Evolutionary conservation across 2,113 vertebrate genomes (phyloP).

Genomic region (Kryptolebias marmoratus): DNA sequence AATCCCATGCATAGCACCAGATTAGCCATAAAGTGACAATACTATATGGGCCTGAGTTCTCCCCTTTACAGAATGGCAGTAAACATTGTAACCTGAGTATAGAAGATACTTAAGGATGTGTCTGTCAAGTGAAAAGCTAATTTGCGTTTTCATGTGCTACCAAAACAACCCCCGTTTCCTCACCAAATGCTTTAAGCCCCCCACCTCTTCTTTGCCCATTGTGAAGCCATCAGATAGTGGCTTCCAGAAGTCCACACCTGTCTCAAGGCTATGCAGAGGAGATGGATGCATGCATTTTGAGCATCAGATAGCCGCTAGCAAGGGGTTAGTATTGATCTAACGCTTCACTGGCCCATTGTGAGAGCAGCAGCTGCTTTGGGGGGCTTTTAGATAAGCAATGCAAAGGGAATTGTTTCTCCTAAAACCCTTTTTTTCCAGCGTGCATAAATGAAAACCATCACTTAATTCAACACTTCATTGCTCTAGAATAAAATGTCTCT

Average conservation of each 20-base stretch:
- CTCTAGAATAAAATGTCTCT: constrained; percentile 71
- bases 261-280: constrained; percentile 80
- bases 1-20: constrained; percentile 36
- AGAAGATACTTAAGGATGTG: constrained; percentile 63
- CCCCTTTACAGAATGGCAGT: constrained; percentile 40
- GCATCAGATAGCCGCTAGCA: constrained; percentile 81
- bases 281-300: constrained; percentile 80
- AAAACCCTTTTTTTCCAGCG: constrained; percentile 60
- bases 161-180: constrained; percentile 60
- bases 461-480: constrained; percentile 78
- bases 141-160: constrained; percentile 72
- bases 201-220: constrained; percentile 57
- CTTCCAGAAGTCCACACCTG: constrained; percentile 79
- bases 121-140: constrained; percentile 76
- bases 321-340: constrained; percentile 83
- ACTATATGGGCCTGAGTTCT: constrained; percentile 46
- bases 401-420: constrained; percentile 73
- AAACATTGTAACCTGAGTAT: constrained; percentile 54
- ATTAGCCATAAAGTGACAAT: constrained; percentile 61
- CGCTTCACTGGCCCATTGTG: constrained; percentile 78
- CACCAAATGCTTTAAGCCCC: constrained; percentile 30
- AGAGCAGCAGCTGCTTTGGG: constrained; percentile 79
- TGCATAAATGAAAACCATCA: constrained; percentile 68
- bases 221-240: constrained; percentile 79
- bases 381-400: constrained; percentile 80